phyloP scores from a whole-genome alignment of 2,113 vertebrate genomes.

The Panthera tigris region DNA sequence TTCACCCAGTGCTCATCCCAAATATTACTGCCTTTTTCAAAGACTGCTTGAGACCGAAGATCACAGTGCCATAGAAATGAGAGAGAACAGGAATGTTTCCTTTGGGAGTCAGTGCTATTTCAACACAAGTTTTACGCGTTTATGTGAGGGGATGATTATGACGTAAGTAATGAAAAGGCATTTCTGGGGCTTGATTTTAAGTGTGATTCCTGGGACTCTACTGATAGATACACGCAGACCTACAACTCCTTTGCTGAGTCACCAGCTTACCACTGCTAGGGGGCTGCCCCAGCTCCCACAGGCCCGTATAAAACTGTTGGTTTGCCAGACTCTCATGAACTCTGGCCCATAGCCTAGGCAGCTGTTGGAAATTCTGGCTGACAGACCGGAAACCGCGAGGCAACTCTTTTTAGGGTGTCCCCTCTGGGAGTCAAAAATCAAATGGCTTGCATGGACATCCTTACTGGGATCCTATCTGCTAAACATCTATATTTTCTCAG shows the following conservation, averaged over 20 bases:
- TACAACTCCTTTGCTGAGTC: not conserved
- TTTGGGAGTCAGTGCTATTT: not conserved
- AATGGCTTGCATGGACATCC: not conserved
- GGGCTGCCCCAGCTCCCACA: not conserved
- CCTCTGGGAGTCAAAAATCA: not conserved
- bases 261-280: not conserved
- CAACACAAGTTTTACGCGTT: not conserved
- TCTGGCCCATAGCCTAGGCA: not conserved
- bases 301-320: not conserved
- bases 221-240: not conserved
- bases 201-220: not conserved
- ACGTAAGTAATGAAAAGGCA: conserved; percentile 15
- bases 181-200: not conserved
- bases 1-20: no score
- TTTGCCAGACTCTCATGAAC: not conserved
- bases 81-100: not conserved
- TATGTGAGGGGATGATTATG: not conserved
- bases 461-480: not conserved
- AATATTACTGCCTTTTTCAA: not conserved
- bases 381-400: not conserved
- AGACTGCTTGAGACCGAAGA: not conserved
- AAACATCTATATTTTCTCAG: conserved; percentile 12
- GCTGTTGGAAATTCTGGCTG: not conserved
- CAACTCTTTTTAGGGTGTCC: not conserved
- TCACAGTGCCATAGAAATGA: not conserved